Conservation (phyloP, 2,797 vertebrate genomes). For the Sebastes hubbsi region DNA sequence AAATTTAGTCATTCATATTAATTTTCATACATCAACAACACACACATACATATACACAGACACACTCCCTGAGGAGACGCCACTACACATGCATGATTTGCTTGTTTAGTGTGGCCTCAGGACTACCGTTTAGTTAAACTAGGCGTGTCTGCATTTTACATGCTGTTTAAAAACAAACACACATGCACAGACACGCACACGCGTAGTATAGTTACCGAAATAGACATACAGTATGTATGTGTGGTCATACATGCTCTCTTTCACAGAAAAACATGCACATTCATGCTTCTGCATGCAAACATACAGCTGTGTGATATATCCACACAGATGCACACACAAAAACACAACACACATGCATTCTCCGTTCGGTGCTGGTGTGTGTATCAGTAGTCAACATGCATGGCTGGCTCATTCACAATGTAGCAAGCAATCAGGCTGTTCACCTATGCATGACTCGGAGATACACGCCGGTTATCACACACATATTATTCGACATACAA, state of each 20-base stretch:
- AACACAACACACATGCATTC: neutral
- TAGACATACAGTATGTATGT: neutral
- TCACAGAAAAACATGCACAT: neutral
- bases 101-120: conserved; percentile 35
- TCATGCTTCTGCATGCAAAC: neutral
- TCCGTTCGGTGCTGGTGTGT: conserved; percentile 9
- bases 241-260: neutral
- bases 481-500: conserved; percentile 42
- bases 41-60: neutral
- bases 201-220: neutral
- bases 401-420: conserved; percentile 60
- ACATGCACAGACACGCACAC: neutral
- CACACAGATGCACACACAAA: neutral
- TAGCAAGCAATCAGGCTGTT: conserved; percentile 70
- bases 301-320: neutral
- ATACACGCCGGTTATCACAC: conserved; percentile 45
- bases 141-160: conserved; percentile 27
- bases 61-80: conserved; percentile 11
- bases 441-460: conserved; percentile 62
- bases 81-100: conserved; percentile 37
- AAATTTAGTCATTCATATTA: conserved; percentile 51
- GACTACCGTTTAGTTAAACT: conserved; percentile 33
- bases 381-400: conserved; percentile 69
- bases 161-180: conserved; percentile 1
- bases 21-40: conserved; percentile 45